phyloP scores from a whole-genome alignment of 1,140 invertebrate species.

The Oreohelix idahoensis region DNA sequence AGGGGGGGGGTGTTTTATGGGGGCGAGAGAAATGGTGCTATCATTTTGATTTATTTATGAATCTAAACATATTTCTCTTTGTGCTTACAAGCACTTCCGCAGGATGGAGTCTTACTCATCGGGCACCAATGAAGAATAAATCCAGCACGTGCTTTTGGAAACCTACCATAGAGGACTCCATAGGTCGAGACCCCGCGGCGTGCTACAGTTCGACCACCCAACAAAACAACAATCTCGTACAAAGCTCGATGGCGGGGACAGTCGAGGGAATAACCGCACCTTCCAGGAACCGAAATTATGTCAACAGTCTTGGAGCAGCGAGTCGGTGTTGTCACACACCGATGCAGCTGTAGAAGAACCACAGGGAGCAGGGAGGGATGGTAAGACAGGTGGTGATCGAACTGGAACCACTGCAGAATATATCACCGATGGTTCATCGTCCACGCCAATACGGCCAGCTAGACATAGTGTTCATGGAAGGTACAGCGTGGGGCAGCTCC shows the following conservation, averaged over 20 bases:
- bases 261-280: neutral
- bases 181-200: conserved; percentile 58
- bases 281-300: conserved; percentile 43
- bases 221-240: neutral
- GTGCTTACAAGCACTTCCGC: conserved; percentile 58
- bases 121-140: conserved; percentile 58
- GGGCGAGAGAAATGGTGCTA: too few relatives aligned
- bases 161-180: conserved; percentile 63
- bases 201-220: conserved; percentile 41
- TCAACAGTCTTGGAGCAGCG: conserved; percentile 48
- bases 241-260: neutral
- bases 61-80: neutral
- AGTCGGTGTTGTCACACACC: conserved; percentile 23
- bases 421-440: neutral
- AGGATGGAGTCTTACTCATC: conserved; percentile 60
- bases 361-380: neutral
- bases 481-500: neutral
- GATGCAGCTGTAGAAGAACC: neutral
- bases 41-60: neutral
- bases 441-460: conserved; percentile 6
- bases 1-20: too few relatives aligned
- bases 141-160: conserved; percentile 51
- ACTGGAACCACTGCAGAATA: neutral
- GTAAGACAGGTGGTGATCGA: neutral
- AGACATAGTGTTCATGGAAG: neutral